Evolutionary conservation across 2,888 invertebrate species (phyloP), one percentile per base, ranked within the genome.

Genomic region (Dermolepida albohirtum): DNA sequence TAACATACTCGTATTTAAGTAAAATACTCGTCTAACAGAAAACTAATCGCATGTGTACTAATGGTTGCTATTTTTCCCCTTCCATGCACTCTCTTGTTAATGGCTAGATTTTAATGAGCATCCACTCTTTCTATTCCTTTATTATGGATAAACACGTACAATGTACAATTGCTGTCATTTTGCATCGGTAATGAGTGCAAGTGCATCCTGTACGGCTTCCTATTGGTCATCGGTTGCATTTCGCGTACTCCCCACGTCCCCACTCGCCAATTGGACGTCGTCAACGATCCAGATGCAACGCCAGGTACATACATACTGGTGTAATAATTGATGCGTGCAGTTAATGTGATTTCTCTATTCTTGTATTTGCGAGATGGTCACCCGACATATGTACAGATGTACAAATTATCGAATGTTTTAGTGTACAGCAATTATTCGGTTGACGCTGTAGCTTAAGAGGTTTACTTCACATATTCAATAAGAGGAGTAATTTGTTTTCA

Each of bases 201-300:
- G 68, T 73, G 73, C 73, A 73, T 71, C 63, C 65, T 57, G 52
- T 66, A 52, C 47, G 67, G 64, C 54, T 66, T 70, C 66, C 70
- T 29, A 73, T 73, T 73, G 73, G 73, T 54, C 69, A 69, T 54
- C 59, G 49, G 67, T 57, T 43, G 57, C 64, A 70, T 54, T 70
- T 71, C 71, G 71, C 68, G 66, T 59, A 64, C 49, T 49, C 57
- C 64, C 49, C 66, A 68, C 64, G 43, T 49, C 57, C 64, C 49
- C 66, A 68, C 64, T 66, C 69, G 66, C 73, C 73, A 73, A 73
- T 73, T 69, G 68, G 64, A 69, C 63, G 68, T 49, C 69, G 66
- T 67, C 67, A 66, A 71, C 66, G 62, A 69, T 70, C 44, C 63
- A 64, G 54, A 51, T 63, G 64, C 50, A 63, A 44, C 40, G 39